Percentiles rank a stretch among this genome's conserved stretches.
phyloP scores from a whole-genome alignment of 1,140 invertebrate species.

The Drosophila subpulchrella region DNA sequence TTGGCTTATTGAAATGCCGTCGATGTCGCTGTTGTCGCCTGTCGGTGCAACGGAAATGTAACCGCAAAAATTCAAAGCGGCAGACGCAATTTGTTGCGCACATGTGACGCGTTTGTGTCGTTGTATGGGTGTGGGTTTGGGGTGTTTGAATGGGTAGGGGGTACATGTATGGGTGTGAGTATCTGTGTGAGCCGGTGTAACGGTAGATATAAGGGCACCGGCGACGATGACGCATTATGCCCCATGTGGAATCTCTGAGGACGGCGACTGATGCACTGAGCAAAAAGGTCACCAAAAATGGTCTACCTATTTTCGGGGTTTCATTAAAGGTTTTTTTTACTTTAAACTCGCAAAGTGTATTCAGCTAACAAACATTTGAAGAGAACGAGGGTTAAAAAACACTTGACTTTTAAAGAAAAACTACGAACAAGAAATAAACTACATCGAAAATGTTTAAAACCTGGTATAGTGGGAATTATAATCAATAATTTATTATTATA shows the following conservation, averaged over 20 bases:
- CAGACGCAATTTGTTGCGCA: conserved; percentile 83
- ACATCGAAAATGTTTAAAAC: too few species aligned
- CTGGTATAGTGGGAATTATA: too few species aligned
- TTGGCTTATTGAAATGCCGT: conserved; percentile 76
- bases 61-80: conserved; percentile 77
- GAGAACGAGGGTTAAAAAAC: too few species aligned
- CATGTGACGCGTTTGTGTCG: conserved; percentile 55
- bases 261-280: conserved; percentile 34
- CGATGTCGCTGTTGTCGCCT: conserved; percentile 51
- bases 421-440: too few species aligned
- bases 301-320: background rate
- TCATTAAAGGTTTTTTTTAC: background rate
- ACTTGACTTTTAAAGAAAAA: too few species aligned
- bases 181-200: conserved; percentile 10
- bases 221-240: conserved; percentile 50
- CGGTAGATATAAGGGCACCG: conserved; percentile 18
- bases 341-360: too few species aligned
- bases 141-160: conserved; percentile 14
- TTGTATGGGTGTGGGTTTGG: background rate
- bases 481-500: too few species aligned
- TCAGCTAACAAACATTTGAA: too few species aligned
- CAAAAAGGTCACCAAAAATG: background rate
- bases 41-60: conserved; percentile 76
- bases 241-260: conserved; percentile 48
- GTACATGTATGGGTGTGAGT: conserved; percentile 2